Evolutionary conservation across 1,140 invertebrate genomes (phyloP), one percentile per base, ranked within the genome.

Genomic region (Drosophila malerkotliana): DNA sequence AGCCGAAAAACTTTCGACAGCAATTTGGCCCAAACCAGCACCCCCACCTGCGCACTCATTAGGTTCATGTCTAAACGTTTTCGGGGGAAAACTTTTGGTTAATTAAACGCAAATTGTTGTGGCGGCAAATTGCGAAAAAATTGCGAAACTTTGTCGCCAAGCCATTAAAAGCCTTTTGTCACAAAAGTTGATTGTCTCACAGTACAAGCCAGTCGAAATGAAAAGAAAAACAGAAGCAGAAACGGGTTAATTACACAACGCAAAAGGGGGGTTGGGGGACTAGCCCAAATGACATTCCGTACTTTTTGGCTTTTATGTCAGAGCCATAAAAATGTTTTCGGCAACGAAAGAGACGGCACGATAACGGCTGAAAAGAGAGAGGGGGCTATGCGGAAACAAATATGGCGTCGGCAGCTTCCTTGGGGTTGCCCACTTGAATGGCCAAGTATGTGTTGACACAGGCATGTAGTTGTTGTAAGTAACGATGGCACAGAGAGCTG

Each of bases 361-460:
- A 24, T 1, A 7, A 0, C 4, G 12, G 10, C n/a, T 12, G 12
- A 21, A 8, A 9, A 28, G 26, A 7, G 15, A 61, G 18, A 60
- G 18, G 15, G 45, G 4, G 30, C 21, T 12, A 58, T 58, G 41
- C 18, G 5, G 45, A 82, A 87, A 87, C 82, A 81, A 87, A 87
- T 82, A 87, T 87, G 82, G 82, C 81, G 64, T 73, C 77, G 58
- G 41, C 28, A 45, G 77, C 55, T 56, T 77, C 47, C 30, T 44
- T 59, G 76, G 76, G 73, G 55, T 79, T 82, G 83, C 83, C 83
- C 83, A 87, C 79, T 88, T 83, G 79, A 88, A 88, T 88, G 82
- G 79, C 81, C 84, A 90, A 91, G 90, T 91, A 91, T 91, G 90
- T 91, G 90, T 91, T 91, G 90, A 91, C 90, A 91, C 82, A 79